phyloP scores from a whole-genome alignment of 2,113 vertebrate species.

The Cephalophus harveyi region DNA sequence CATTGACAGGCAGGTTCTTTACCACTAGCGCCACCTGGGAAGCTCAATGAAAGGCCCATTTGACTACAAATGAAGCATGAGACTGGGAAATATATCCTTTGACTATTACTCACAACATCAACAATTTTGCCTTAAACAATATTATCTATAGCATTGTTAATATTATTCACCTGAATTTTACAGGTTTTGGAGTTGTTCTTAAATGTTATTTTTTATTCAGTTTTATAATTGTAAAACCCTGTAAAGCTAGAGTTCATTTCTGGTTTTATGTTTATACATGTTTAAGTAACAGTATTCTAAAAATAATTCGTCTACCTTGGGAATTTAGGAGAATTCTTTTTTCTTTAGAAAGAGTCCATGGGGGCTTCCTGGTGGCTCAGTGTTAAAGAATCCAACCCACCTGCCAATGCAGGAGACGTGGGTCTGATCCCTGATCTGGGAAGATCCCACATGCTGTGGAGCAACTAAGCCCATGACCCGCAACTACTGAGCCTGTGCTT shows the following conservation, averaged over 20 bases:
- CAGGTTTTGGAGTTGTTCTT: not conserved
- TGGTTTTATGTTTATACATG: not conserved
- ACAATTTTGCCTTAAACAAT: not conserved
- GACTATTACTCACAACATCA: not conserved
- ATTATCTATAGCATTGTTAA: not conserved
- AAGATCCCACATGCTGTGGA: not conserved
- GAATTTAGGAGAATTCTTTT: not conserved
- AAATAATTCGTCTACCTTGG: not conserved
- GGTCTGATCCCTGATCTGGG: not conserved
- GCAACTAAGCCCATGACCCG: not conserved
- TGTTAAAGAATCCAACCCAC: not conserved
- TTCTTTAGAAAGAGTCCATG: not conserved
- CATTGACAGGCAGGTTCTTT: not conserved
- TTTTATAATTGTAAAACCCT: not conserved
- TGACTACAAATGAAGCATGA: not conserved
- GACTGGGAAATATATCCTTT: not conserved
- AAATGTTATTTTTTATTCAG: not conserved
- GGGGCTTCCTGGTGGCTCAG: not conserved
- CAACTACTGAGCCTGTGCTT: not conserved
- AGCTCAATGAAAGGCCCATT: not conserved
- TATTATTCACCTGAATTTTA: not conserved
- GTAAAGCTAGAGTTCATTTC: not conserved
- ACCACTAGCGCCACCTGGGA: not conserved
- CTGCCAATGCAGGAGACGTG: not conserved
- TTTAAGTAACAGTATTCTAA: constrained; percentile 3